phyloP scores from a whole-genome alignment of 1,140 invertebrate species.

The Drosophila mauritiana region DNA sequence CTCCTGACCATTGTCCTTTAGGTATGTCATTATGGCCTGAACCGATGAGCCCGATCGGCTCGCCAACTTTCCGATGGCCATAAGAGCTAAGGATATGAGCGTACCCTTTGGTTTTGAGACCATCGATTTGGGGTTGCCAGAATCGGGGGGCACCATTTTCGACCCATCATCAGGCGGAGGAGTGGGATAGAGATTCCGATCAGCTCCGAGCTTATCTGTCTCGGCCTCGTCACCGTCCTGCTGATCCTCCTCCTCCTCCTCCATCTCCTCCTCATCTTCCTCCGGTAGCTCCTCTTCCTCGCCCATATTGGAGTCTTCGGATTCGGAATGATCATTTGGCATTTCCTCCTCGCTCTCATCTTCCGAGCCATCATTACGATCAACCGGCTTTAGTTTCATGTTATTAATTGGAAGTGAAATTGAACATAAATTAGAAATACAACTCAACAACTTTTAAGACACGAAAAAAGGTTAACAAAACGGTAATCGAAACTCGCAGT shows the following conservation, averaged over 20 bases:
- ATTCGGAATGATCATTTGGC: neutral
- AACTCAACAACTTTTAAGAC: neutral
- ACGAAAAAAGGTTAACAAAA: neutral
- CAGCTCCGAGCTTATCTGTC: neutral
- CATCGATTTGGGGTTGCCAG: neutral
- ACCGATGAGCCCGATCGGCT: slow-evolving; percentile 45
- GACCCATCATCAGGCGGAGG: slow-evolving; percentile 42
- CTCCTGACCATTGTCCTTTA: slow-evolving; percentile 35
- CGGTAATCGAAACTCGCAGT: neutral
- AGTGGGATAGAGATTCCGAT: slow-evolving; percentile 38
- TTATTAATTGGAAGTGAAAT: neutral
- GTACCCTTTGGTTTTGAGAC: neutral
- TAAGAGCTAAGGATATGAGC: neutral
- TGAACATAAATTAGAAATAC: neutral
- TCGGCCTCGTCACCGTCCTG: neutral
- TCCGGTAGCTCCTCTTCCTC: neutral
- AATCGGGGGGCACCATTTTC: slow-evolving; percentile 11
- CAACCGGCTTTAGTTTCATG: neutral
- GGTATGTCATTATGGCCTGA: slow-evolving; percentile 37
- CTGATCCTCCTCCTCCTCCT: neutral
- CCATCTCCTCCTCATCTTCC: slow-evolving; percentile 2
- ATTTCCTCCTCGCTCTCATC: slow-evolving; percentile 10
- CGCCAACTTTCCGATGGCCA: slow-evolving; percentile 25
- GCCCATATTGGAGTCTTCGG: neutral
- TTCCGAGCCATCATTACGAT: neutral